Conservation (phyloP, 1,140 invertebrate genomes). For the Drusus annulatus region DNA sequence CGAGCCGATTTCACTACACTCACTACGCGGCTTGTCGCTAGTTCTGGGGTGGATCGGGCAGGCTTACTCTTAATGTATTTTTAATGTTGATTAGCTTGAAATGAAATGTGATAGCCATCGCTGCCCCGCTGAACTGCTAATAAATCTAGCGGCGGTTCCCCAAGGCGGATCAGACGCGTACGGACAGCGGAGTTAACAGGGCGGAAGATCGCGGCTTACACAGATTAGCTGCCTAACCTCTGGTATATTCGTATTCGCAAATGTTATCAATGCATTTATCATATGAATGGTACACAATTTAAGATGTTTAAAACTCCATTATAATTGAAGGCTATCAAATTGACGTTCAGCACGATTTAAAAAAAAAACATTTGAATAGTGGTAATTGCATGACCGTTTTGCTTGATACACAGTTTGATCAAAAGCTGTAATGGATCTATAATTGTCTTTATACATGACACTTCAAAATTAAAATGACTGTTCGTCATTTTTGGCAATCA, state of each 20-base stretch:
- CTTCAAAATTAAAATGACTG: too few species aligned
- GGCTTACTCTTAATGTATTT: conserved; percentile 53
- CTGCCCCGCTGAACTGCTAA: conserved; percentile 21
- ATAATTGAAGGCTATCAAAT: too few species aligned
- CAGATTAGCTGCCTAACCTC: background rate
- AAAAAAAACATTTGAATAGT: too few species aligned
- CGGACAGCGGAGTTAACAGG: conserved; percentile 21
- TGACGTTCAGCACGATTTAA: too few species aligned
- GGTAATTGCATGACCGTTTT: too few species aligned
- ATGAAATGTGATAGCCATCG: conserved; percentile 53
- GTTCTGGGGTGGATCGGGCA: conserved; percentile 26
- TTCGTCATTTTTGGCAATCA: too few species aligned
- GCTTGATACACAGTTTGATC: too few species aligned
- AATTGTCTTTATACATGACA: too few species aligned
- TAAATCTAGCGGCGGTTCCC: conserved; percentile 32
- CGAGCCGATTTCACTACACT: conserved; percentile 18
- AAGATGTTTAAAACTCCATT: too few species aligned
- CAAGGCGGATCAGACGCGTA: conserved; percentile 16
- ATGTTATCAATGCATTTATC: background rate
- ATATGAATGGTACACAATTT: background rate
- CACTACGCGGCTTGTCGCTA: conserved; percentile 49
- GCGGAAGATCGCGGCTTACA: conserved; percentile 6
- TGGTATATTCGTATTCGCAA: background rate
- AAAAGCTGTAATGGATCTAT: too few species aligned
- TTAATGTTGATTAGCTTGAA: conserved; percentile 56